Conservation (phyloP, 1,140 invertebrate species). For the Apis florea region DNA sequence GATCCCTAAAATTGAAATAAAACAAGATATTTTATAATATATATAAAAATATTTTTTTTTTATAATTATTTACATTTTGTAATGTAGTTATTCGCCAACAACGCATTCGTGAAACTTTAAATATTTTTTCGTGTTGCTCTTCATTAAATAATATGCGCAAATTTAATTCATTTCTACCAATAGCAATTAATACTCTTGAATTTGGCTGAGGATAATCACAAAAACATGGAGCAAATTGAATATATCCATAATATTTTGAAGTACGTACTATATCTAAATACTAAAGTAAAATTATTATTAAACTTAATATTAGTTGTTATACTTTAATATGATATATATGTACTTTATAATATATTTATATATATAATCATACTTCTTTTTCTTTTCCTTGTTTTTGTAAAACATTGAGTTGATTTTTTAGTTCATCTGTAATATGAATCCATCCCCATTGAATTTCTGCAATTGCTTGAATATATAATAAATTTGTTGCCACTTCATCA, state of each 20-base stretch:
- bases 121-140: conserved; percentile 86
- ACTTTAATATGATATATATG: background rate
- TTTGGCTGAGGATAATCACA: conserved; percentile 89
- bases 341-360: background rate
- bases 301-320: background rate
- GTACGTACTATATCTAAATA: conserved; percentile 91
- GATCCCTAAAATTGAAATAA: conserved; percentile 55
- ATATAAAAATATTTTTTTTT: background rate
- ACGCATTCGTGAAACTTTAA: conserved; percentile 96
- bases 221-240: conserved; percentile 89
- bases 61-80: conserved; percentile 84
- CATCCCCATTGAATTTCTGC: conserved; percentile 93
- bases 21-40: conserved; percentile 23
- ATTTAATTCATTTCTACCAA: conserved; percentile 90
- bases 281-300: conserved; percentile 79
- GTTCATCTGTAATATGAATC: conserved; percentile 88
- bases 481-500: conserved; percentile 90
- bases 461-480: conserved; percentile 93
- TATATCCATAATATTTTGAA: conserved; percentile 93
- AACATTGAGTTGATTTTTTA: conserved; percentile 84
- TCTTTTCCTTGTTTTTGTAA: conserved; percentile 89
- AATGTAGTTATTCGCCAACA: conserved; percentile 97
- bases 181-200: conserved; percentile 85
- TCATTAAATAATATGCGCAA: conserved; percentile 81
- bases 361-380: conserved; percentile 84